Evolutionary conservation across 2,888 invertebrate genomes (phyloP).

Genomic region (Morpho achilles): DNA sequence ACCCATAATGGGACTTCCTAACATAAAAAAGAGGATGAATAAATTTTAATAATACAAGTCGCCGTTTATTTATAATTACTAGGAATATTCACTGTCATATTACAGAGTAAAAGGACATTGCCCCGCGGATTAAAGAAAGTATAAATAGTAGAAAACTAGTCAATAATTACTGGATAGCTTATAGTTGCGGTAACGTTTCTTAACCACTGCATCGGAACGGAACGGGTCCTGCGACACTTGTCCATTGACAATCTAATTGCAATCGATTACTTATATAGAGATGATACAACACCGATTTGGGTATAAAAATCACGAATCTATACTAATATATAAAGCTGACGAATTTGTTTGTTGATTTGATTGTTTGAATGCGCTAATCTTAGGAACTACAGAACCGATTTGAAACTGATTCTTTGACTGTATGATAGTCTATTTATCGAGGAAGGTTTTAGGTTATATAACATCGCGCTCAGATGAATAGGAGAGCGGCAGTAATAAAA

Average conservation of each 20-base stretch:
- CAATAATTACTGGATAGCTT: slow-evolving; percentile 42
- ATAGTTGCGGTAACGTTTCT: slow-evolving; percentile 52
- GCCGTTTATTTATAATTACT: background rate
- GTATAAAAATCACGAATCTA: no score
- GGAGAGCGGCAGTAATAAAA: no score
- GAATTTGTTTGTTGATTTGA: no score
- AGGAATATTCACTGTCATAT: background rate
- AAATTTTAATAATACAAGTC: background rate
- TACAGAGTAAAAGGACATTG: slow-evolving; percentile 25
- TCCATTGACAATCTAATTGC: slow-evolving; percentile 76
- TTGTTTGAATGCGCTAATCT: no score
- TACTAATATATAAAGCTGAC: no score
- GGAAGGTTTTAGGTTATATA: no score
- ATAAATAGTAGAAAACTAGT: slow-evolving; percentile 46
- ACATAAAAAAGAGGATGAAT: no score
- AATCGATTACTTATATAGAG: slow-evolving; percentile 56
- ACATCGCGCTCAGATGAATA: no score
- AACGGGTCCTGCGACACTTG: slow-evolving; percentile 65
- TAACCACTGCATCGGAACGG: slow-evolving; percentile 52
- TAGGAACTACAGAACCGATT: no score
- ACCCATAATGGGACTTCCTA: no score
- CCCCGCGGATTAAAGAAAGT: slow-evolving; percentile 47
- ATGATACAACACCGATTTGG: slow-evolving; percentile 29
- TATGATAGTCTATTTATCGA: no score
- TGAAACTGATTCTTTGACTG: no score